phyloP scores from a whole-genome alignment of 2,888 invertebrate genomes.

The Scaptomyza flava region DNA sequence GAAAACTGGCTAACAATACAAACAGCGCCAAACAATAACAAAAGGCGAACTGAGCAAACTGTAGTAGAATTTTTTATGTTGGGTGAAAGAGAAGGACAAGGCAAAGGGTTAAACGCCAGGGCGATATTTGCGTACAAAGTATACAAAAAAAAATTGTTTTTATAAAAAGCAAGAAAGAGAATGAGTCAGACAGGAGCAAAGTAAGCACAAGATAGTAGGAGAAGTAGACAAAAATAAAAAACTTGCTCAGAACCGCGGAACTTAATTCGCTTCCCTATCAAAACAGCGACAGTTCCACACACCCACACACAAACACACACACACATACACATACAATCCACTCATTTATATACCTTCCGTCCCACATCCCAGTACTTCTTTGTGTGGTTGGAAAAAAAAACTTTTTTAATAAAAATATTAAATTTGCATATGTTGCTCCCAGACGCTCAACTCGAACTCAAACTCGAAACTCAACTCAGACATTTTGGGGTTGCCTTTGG shows the following conservation, averaged over 20 bases:
- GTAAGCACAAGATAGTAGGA: not conserved
- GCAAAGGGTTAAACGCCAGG: conserved; percentile 34
- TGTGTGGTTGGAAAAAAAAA: conserved; percentile 63
- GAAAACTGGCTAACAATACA: conserved; percentile 58
- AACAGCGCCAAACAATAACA: conserved; percentile 58
- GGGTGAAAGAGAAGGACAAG: not conserved
- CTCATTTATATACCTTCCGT: not conserved
- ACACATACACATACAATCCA: conserved; percentile 8
- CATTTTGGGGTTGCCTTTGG: conserved; percentile 70
- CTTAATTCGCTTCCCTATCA: conserved; percentile 75
- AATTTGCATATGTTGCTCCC: conserved; percentile 76
- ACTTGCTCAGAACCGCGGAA: conserved; percentile 60
- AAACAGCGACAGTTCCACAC: conserved; percentile 52
- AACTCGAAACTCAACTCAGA: conserved; percentile 33
- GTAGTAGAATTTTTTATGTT: not conserved
- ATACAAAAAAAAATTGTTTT: conserved; percentile 33
- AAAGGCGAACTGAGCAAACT: conserved; percentile 40
- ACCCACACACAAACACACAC: conserved; percentile 6
- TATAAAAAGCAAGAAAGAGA: not conserved
- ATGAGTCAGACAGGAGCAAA: conserved; percentile 7
- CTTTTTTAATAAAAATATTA: conserved; percentile 80
- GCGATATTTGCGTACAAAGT: conserved; percentile 26
- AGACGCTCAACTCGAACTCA: conserved; percentile 34
- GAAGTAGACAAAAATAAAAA: conserved; percentile 28
- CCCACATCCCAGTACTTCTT: conserved; percentile 30